Conservation (phyloP, 2,113 vertebrate genomes). For the Tiliqua scincoides region DNA sequence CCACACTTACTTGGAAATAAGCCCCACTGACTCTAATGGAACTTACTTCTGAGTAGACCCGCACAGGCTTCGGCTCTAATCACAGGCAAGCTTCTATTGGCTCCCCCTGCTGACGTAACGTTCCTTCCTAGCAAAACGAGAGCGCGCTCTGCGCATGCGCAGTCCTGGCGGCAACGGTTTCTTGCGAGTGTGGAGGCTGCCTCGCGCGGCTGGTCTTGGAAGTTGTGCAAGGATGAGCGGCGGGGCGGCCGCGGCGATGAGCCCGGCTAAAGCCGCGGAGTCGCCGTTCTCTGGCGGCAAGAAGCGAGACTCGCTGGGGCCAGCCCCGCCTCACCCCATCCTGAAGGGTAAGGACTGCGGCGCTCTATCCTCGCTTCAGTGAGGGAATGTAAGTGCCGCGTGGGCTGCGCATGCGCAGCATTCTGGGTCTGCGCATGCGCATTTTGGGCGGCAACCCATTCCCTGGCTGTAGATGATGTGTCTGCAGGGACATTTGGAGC, state of each 20-base stretch:
- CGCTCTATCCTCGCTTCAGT: neutral
- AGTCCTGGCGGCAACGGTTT: too few species aligned
- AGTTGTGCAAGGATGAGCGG: slow-evolving; percentile 25
- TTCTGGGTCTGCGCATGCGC: too few species aligned
- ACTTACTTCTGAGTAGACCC: too few species aligned
- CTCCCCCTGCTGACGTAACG: too few species aligned
- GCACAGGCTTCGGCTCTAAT: too few species aligned
- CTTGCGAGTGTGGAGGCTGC: neutral
- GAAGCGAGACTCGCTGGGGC: slow-evolving; percentile 58
- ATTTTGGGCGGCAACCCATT: too few species aligned
- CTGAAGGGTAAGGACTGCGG: slow-evolving; percentile 72
- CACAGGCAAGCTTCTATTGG: too few species aligned
- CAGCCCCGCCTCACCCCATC: slow-evolving; percentile 70
- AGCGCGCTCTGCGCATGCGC: neutral
- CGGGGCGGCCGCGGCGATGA: neutral
- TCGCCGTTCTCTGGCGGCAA: slow-evolving; percentile 1
- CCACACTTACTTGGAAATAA: too few species aligned
- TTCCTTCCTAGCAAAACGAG: neutral
- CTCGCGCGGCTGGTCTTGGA: neutral
- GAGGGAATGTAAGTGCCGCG: neutral
- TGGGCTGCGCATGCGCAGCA: neutral
- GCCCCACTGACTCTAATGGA: too few species aligned
- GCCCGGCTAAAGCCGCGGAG: neutral
- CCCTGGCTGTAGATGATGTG: too few species aligned
- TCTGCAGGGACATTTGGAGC: too few species aligned